Evolutionary conservation across 2,113 vertebrate genomes (phyloP), one percentile per base, ranked within the genome.

Genomic region (Proterorhinus semilunaris): DNA sequence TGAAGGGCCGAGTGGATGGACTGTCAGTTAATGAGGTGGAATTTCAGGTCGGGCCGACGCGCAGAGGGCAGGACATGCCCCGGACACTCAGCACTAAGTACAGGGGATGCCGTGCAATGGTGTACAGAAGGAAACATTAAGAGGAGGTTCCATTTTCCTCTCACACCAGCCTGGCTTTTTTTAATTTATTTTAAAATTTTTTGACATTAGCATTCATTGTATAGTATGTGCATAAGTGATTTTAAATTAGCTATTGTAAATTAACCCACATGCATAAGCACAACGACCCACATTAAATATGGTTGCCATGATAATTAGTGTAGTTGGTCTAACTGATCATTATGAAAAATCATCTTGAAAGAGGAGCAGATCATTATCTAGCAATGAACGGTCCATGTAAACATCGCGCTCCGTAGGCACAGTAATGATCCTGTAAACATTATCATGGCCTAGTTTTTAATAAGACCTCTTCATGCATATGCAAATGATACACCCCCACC

Each of bases 21-120:
- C 70, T 82, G 21, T 85, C 81, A 74, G 79, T 90, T 36, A 88
- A 87, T 87, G 88, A 83, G 82, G 65, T 72, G 81, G 82, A 78
- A 86, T 90, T 87, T 84, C 74, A 81, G 69, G 78, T 77, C 63
- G 48, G 36, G 61, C 45, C 62, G 43, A 64, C 5, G 9, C 15
- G 43, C 43, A 55, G 36, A 55, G 51, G 62, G 45, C 68, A 66
- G 75, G 49, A 10, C 46, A 43, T 36, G 43, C 36, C 36, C 8
- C 8, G 4, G 1, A 1, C 53, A 51, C 47, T 7, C 62, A 3
- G 52, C 54, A 16, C 61, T 63, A 16, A 63, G 43, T 8, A 5
- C 44, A 46, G 45, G 16, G n/a, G 43, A 47, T 62, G 43, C 13
- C 27, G 27, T 36, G 27, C 27, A 36, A 36, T 36, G 27, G 27